Evolutionary conservation across 2,888 invertebrate genomes (phyloP).

Genomic region (Arenicola marina): DNA sequence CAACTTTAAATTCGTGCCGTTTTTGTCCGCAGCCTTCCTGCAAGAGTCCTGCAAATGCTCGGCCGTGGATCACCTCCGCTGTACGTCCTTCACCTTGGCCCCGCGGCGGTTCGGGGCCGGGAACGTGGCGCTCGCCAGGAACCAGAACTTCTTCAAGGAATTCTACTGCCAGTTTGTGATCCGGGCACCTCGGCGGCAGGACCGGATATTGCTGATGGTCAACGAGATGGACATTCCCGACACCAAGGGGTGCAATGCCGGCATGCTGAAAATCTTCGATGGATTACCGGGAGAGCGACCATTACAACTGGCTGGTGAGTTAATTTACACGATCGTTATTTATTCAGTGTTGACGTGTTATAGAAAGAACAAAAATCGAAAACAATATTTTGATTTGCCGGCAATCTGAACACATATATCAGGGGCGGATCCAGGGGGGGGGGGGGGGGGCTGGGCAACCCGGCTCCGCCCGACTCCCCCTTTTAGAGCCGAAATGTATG

Average conservation of each 20-base stretch:
- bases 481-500: too few relatives aligned
- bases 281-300: not conserved
- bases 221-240: not conserved
- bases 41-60: slow-evolving; percentile 3
- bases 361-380: too few relatives aligned
- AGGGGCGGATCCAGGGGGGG: too few relatives aligned
- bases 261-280: slow-evolving; percentile 2
- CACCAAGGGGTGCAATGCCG: slow-evolving; percentile 1
- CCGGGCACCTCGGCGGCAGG: not conserved
- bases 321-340: too few relatives aligned
- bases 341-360: too few relatives aligned
- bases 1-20: too few relatives aligned
- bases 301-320: not conserved
- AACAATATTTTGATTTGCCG: too few relatives aligned
- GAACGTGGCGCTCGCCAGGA: not conserved
- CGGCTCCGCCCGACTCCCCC: too few relatives aligned
- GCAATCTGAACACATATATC: too few relatives aligned
- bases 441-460: too few relatives aligned
- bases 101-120: not conserved
- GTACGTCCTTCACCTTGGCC: not conserved
- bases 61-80: not conserved
- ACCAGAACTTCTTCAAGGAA: not conserved
- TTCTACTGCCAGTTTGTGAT: slow-evolving; percentile 3
- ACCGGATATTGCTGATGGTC: not conserved
- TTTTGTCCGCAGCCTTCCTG: slow-evolving; percentile 5